Evolutionary conservation across 2,113 vertebrate species (phyloP), one percentile per base, ranked within the genome.

Genomic region (Entelurus aequoreus): DNA sequence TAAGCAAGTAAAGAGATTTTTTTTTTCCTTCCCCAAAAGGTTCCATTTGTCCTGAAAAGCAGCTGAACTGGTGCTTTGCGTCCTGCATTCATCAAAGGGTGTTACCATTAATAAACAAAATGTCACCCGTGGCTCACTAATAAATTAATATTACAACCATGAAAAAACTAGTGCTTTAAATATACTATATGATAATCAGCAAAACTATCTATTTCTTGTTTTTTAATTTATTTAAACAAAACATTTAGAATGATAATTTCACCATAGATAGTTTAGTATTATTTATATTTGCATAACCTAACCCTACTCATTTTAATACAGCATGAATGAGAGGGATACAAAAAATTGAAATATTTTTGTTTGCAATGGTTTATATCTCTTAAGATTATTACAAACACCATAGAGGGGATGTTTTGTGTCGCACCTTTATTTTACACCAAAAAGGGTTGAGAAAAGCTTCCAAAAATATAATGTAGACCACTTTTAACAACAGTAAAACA

Each of bases 1-100:
- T 90, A 91, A 90, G 88, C 82, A 86, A 28, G 81, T 86, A 87
- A 88, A 87, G 84, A 78, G 81, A 77, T 77, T 67, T 79, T 85
- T 86, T 84, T 83, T 88, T 90, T n/a, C 77, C 84, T 35, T 16
- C 11, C 50, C 35, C 60, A 61, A 86, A 85, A 85, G 86, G 74
- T 80, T 79, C 80, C 82, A 88, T 90, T 91, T 87, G 84, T 91
- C 85, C 86, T 74, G 53, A 66, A 81, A 89, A 88, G 75, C 78
- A 88, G 88, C 86, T 88, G 86, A 88, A 88, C 87, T 62, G 42
- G 80, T 84, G 84, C 63, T 88, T 90, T 87, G 84, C 67, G 68
- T 65, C 46, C 63, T 68, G 80, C 87, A 90, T 90, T 90, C 73
- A 90, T 89, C 86, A 90, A 75, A 83, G 86, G 77, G 81, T 55